Base-by-base conservation (phyloP, 2,888 invertebrate genomes). In the Digitonthophagus gazella region DNA sequence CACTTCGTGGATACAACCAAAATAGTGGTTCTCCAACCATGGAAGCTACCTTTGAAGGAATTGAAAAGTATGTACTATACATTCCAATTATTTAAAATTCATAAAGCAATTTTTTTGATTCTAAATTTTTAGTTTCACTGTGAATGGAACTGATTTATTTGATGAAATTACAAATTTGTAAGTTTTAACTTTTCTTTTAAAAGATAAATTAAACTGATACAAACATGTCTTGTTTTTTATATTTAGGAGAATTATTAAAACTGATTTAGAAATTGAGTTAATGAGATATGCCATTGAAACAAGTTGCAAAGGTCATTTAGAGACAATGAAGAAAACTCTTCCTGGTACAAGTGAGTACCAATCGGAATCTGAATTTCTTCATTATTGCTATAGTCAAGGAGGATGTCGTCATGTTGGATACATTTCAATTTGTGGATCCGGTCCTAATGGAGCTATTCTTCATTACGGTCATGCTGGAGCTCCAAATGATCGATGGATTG, bases 401-500 rank as follows among this genome's bases (percentile, higher is more conserved):
- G 98, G 98, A 0, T 95, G 96, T 77, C 87, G 98, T 2, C 92
- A 95, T 78, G 89, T 91, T 44, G 92, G 93, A 0, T 99, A 99
- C 84, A 97, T 97, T 0, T 98, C 97, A 80, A 98, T 99, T 75
- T 98, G 98, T 82, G 98, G 96, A 64, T 92, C 94, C 67, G 98
- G 98, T 0, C 83, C 87, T 72, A 98, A 96, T 82, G 90, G 92
- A 0, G 90, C 97, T 1, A 88, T 96, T 65, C 84, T 99, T 65
- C 99, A 99, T 83, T 99, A 99, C 79, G 98, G 99, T 0, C 98
- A 99, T 83, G 97, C 98, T 15, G 95, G 90, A 14, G 94, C 95
- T 2, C 98, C 98, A 0, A 99, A 99, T 81, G 87, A 90, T 77
- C 90, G 90, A 77, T 82, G 87, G 4, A 87, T 99, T 11, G 81